These are phyloP conservation scores for Forficula auricularia DNA, from an alignment of 1,140 invertebrate species.

Conservation along the genomic window DNA sequence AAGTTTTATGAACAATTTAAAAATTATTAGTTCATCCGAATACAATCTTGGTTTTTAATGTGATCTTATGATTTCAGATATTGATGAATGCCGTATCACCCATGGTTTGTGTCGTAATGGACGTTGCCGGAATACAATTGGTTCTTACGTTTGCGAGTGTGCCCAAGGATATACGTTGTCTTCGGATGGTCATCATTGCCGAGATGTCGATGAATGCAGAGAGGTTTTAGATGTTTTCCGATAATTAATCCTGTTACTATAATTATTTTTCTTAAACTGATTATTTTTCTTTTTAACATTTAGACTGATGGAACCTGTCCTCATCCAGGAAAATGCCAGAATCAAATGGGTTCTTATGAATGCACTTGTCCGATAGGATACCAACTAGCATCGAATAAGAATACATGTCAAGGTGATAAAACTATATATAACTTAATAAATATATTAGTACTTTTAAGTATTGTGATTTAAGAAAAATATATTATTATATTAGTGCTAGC, in stretches of 20 bases:
- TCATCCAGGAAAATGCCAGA: constrained; percentile 44
- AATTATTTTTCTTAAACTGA: not conserved
- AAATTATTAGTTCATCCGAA: too few species aligned
- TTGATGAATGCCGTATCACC: constrained; percentile 69
- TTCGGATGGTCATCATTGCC: constrained; percentile 44
- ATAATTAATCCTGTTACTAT: constrained; percentile 1
- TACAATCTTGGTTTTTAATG: too few species aligned
- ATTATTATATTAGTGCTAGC: too few species aligned
- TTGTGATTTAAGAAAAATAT: too few species aligned
- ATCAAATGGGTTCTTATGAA: constrained; percentile 48
- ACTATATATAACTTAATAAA: too few species aligned
- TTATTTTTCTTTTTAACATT: constrained; percentile 11
- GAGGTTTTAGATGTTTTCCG: constrained; percentile 28
- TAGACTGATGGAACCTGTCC: constrained; percentile 41
- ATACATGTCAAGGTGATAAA: constrained; percentile 36
- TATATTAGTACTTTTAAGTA: too few species aligned
- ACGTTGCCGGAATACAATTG: constrained; percentile 58
- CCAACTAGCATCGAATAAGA: constrained; percentile 38
- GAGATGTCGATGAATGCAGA: constrained; percentile 48
- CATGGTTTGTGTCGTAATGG: constrained; percentile 66
- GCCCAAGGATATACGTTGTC: constrained; percentile 54
- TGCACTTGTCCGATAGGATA: constrained; percentile 49
- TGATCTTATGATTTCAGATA: too few species aligned
- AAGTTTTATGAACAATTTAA: too few species aligned
- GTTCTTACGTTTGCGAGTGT: constrained; percentile 70